These are phyloP conservation scores for Sinhomidia bicolor DNA, from an alignment of 2,888 invertebrate genomes.

Conservation along the genomic window DNA sequence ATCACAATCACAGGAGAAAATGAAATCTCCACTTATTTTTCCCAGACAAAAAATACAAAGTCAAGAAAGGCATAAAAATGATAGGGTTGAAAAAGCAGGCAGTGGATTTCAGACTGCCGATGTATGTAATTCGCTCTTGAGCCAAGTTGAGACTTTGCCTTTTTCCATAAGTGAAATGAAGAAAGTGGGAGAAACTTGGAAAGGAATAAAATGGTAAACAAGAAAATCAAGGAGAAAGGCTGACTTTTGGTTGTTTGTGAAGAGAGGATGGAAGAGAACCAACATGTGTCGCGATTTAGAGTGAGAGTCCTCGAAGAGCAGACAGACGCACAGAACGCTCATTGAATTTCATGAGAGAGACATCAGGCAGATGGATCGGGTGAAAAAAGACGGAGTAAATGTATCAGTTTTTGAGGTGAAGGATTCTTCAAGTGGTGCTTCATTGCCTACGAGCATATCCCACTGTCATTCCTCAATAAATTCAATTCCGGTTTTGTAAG, in stretches of 20 bases:
- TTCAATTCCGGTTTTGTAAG: too few species aligned
- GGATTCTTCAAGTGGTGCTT: not conserved
- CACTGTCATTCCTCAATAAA: not conserved
- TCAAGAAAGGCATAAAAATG: not conserved
- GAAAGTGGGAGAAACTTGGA: too few species aligned
- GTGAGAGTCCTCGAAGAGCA: not conserved
- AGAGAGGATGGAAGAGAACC: not conserved
- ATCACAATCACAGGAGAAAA: constrained; percentile 42
- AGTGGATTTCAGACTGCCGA: not conserved
- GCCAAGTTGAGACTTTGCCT: too few species aligned
- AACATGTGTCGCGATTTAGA: not conserved
- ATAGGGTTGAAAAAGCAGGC: constrained; percentile 6
- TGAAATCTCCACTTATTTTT: constrained; percentile 24
- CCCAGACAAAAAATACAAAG: not conserved
- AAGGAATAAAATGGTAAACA: too few species aligned
- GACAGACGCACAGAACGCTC: constrained; percentile 27
- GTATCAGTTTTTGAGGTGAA: not conserved
- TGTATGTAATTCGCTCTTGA: not conserved
- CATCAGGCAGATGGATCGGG: too few species aligned
- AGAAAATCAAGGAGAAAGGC: too few species aligned
- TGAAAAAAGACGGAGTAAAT: too few species aligned
- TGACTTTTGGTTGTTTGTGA: too few species aligned
- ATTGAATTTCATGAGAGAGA: constrained; percentile 22
- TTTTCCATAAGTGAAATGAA: too few species aligned
- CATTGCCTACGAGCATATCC: too few species aligned